phyloP scores from a whole-genome alignment of 2,113 vertebrate species.

The Nerophis lumbriciformis region DNA sequence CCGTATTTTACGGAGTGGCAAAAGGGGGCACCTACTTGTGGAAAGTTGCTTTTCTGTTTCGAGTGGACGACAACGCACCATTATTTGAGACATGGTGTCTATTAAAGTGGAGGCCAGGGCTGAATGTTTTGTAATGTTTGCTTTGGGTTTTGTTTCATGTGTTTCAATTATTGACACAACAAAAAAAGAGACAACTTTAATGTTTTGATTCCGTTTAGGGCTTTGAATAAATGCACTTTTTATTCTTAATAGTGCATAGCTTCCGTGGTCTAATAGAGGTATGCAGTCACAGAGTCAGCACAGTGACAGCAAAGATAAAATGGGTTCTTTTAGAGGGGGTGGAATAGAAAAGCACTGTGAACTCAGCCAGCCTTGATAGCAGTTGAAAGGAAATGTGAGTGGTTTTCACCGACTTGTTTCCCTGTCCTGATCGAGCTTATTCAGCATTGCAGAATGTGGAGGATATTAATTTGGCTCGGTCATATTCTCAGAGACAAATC shows the following conservation, averaged over 20 bases:
- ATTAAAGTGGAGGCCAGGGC: too few species aligned
- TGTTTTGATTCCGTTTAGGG: constrained; percentile 35
- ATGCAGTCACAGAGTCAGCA: constrained; percentile 32
- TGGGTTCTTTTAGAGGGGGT: constrained; percentile 43
- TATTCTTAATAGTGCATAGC: constrained; percentile 48
- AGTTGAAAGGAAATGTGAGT: constrained; percentile 35
- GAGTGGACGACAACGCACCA: too few species aligned
- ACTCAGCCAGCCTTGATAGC: constrained; percentile 50
- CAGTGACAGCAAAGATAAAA: constrained; percentile 64
- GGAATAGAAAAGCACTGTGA: constrained; percentile 52
- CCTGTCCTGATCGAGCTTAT: constrained; percentile 40
- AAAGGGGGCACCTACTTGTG: too few species aligned
- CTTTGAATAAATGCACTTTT: constrained; percentile 51
- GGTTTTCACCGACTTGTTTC: constrained; percentile 33
- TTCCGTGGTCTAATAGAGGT: constrained; percentile 44
- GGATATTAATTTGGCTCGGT: constrained; percentile 39
- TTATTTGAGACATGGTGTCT: too few species aligned
- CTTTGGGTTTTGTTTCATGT: not conserved
- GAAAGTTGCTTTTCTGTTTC: too few species aligned
- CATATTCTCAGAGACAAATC: constrained; percentile 11
- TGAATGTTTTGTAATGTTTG: too few species aligned
- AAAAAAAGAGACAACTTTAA: constrained; percentile 25
- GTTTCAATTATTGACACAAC: constrained; percentile 14
- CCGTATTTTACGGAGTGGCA: too few species aligned
- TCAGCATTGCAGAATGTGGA: constrained; percentile 30